Conservation (phyloP, 2,888 invertebrate genomes). For the Marasmarcha lunaedactyla region DNA sequence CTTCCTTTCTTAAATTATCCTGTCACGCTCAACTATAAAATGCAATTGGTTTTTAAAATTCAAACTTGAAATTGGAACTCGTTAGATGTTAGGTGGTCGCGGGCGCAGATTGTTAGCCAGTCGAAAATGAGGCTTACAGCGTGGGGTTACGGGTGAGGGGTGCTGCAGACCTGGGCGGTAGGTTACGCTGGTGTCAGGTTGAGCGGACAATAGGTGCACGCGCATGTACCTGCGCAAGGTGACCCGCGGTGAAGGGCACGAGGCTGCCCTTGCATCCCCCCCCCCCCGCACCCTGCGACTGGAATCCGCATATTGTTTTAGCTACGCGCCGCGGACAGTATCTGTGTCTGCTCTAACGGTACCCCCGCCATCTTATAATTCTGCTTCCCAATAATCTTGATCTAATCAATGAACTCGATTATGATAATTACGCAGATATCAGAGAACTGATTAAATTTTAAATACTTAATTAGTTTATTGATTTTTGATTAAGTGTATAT, state of each 20-base stretch:
- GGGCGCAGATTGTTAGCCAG: background rate
- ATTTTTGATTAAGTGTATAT: no score
- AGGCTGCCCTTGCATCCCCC: constrained; percentile 47
- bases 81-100: constrained; percentile 28
- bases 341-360: no score
- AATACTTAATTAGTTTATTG: no score
- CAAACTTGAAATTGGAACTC: constrained; percentile 46
- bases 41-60: constrained; percentile 60
- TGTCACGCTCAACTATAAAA: constrained; percentile 68
- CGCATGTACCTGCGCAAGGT: constrained; percentile 63
- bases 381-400: no score
- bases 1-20: constrained; percentile 65
- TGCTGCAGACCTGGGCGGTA: constrained; percentile 22
- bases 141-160: constrained; percentile 4
- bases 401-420: no score
- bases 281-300: constrained; percentile 21
- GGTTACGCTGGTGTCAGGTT: constrained; percentile 42
- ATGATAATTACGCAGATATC: no score
- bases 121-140: constrained; percentile 13
- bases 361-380: no score
- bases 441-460: no score
- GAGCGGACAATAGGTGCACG: constrained; percentile 60
- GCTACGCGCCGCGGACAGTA: no score
- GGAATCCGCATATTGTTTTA: constrained; percentile 6
- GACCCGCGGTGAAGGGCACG: constrained; percentile 62